Base-by-base conservation (phyloP, 2,888 invertebrate genomes). In the Drosophila histrio region DNA sequence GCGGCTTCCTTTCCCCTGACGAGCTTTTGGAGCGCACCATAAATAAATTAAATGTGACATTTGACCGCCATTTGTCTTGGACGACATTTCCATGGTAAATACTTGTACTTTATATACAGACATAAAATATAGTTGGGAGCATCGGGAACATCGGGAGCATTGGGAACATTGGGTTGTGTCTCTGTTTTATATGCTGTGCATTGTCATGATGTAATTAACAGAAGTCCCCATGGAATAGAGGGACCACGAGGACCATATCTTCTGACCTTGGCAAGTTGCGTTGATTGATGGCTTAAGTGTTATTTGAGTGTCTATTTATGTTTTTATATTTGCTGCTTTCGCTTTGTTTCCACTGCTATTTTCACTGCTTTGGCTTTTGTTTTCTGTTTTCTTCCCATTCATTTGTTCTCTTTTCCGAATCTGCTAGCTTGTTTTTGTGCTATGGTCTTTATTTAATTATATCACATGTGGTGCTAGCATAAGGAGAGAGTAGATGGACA, bases 41-140 rank as follows among this genome's bases (percentile, higher is more conserved):
- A 77, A 82, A 86, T 86, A 83, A 86, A 82, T 86, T 82, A 83
- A 83, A 86, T 84, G 87, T 77, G 82, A 83, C 82, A 86, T 72
- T 77, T 82, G 82, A 86, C 87, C 87, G 87, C 84, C 87, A 86
- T 82, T 82, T 86, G 82, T 82, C 84, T 80, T 82, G 64, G 72
- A 39, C 60, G 54, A 43, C 66, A 47, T 62, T 66, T 65, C 56
- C 56, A 68, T 76, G 69, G 70, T 70, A 74, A 85, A 77, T 68
- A 66, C 86, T 81, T 71, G 65, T 70, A 69, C 62, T 64, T 34
- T 46, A 59, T 67, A 61, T 63, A 49, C 19, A 39, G 22, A 8
- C 9, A 9, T 71, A 64, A 76, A 65, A 58, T 71, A 56, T 64
- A 71, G 46, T 63, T 61, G 56, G 38, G 43, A 38, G 47, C 46